Base-by-base conservation (phyloP, 2,113 vertebrate genomes). In the Carassius carassius region DNA sequence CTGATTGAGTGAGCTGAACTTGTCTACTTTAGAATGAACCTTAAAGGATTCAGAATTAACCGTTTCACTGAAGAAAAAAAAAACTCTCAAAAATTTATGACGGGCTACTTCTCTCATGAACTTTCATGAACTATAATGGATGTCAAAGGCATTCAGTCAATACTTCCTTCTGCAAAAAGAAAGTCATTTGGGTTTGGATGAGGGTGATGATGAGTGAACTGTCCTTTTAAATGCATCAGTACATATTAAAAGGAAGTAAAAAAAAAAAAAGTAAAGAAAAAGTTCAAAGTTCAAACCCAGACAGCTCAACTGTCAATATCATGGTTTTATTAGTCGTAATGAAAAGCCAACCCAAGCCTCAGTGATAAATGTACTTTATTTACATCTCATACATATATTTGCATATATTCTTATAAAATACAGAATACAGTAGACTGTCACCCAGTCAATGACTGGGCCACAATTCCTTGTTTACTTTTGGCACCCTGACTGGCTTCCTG, bases 351-450 rank as follows among this genome's bases (percentile, higher is more conserved):
- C 21, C 13, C 13, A 73, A 81, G 35, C 41, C 16, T 23, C 16
- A 29, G 49, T 86, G 87, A 92, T 94, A 94, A 73, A 83, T 93
- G 93, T 91, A 92, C 91, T 94, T 95, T 95, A 94, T 94, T 95
- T 88, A 94, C 93, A 92, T 92, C 89, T 93, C 87, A 92, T 93
- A 93, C 82, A 88, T 93, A 93, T 92, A 91, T 92, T 88, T 95
- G 92, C 93, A 94, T 93, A 95, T 90, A 94, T 94, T 94, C 92
- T 92, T 94, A 95, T 91, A 94, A 94, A 95, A 94, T 94, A 94
- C 93, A 94, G 90, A 94, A 92, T 93, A 94, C 92, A 94, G 93
- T 92, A 93, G 94, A 93, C 90, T 91, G 92, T 93, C 92, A 91
- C 92, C 93, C 93, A 92, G 93, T 88, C 88, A 91, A 89, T 86